phyloP scores from a whole-genome alignment of 2,888 invertebrate genomes.

The Phaonia tiefii region DNA sequence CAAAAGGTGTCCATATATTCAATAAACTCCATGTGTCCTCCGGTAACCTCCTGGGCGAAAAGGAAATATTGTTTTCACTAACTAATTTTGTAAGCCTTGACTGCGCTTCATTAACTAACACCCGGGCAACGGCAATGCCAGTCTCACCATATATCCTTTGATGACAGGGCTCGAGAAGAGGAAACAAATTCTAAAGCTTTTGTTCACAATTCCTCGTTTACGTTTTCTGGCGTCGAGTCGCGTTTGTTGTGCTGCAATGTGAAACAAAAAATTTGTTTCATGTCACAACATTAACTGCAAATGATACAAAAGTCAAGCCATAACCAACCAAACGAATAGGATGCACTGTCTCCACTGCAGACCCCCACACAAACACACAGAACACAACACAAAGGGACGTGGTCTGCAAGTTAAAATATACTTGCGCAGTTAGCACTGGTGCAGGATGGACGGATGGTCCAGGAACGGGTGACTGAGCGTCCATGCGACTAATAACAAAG shows the following conservation, averaged over 20 bases:
- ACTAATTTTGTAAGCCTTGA: slow-evolving; percentile 40
- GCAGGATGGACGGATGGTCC: not conserved
- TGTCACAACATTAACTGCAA: slow-evolving; percentile 55
- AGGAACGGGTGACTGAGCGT: slow-evolving; percentile 4
- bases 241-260: not conserved
- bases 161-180: not conserved
- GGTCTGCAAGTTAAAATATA: slow-evolving; percentile 45
- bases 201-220: slow-evolving; percentile 9
- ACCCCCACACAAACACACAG: not conserved
- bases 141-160: not conserved
- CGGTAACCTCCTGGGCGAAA: not conserved
- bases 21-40: slow-evolving; percentile 20
- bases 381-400: slow-evolving; percentile 36
- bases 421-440: not conserved
- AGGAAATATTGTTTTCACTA: slow-evolving; percentile 38
- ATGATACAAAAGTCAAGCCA: slow-evolving; percentile 46
- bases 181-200: slow-evolving; percentile 33
- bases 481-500: slow-evolving; percentile 42
- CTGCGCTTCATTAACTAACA: slow-evolving; percentile 34
- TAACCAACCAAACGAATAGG: not conserved
- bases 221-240: not conserved
- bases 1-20: slow-evolving; percentile 2
- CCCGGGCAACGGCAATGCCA: slow-evolving; percentile 11
- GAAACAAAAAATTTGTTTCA: slow-evolving; percentile 31
- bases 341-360: not conserved